Evolutionary conservation across 2,888 invertebrate genomes (phyloP), one percentile per base, ranked within the genome.

Genomic region (Myathropa florea): DNA sequence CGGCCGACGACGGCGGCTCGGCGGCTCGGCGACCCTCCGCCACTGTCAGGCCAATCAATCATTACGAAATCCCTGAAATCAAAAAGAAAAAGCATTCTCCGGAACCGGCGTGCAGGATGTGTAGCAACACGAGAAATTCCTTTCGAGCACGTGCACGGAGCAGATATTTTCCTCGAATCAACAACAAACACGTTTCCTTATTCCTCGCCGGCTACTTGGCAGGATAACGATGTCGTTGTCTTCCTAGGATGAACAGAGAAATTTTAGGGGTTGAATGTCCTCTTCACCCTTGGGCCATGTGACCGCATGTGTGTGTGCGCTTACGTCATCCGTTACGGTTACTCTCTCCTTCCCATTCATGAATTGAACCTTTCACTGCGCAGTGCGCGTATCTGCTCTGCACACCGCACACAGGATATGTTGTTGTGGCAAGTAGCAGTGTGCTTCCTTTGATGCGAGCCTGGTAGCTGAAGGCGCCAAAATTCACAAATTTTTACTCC

Each of bases 391-490:
- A 70, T 59, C 26, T 14, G 39, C n/a, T 24, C 33, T 12, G 3
- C n/a, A n/a, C 55, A 28, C 26, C 60, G n/a, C 18, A 12, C 21
- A 71, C 71, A 72, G 61, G 71, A 71, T 33, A 71, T 46, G 9
- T 21, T 55, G 39, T 23, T 68, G 33, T 12, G 63, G 23, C 55
- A 46, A 70, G 59, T 71, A 24, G 64, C 28, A 36, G 46, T 65
- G n/a, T 73, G 23, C 21, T 60, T 3, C 3, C 39, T 64, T 21
- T 24, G 60, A 68, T 80, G 87, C 0, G 23, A 68, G 76, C 88
- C 88, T 88, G 88, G 70, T 86, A 72, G n/a, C 21, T 23, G 71
- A 86, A 88, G 88, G 88, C 88, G 88, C 88, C 88, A 88, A 88
- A 88, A 88, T 88, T 88, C 85, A 80, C 84, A 86, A 85, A 88